Base-by-base conservation (phyloP, 2,797 vertebrate species). In the Muscicapa striata region DNA sequence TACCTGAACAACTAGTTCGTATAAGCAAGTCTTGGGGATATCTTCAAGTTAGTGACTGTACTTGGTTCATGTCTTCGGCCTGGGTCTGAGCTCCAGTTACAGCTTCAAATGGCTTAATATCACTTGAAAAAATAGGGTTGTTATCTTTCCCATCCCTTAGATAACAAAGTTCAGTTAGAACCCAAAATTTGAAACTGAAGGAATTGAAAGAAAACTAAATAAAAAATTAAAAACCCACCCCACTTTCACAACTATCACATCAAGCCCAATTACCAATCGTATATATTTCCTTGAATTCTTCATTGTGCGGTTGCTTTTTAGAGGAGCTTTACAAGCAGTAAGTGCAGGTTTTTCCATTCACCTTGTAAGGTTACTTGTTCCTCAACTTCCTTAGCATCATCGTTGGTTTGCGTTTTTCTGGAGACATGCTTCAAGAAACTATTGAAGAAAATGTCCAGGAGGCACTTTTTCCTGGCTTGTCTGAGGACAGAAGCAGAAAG, bases 1-100 rank as follows among this genome's bases (percentile, higher is more conserved):
- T 69, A 70, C 49, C 68, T 67, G 77, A 95, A 74, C 61, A 87
- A 34, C 86, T 74, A 68, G 84, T 92, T 94, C 38, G 43, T 32
- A 10, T 52, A 49, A 86, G 16, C 29, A 69, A 67, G 45, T 81
- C 77, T 87, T 21, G 10, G 29, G n/a, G 8, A 49, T 79, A 52
- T 76, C 45, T 76, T 86, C 11, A 45, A 11, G 27, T 82, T 78
- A 75, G 36, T 72, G 45, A 58, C 59, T 85, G 24, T 41, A 38
- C 58, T 84, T 81, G 62, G 74, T 86, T 94, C 58, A 23, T 79
- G 48, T 88, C 34, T 78, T 94, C 2, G 1, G 43, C 58, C 73
- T 90, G 32, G 18, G 82, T 24, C 74, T 67, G 38, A 89, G 30
- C 32, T 90, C 41, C 24, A 36, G 11, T 87, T 90, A 73, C 46